A percentile compares a stretch with the other conserved stretches of the same genome.
phyloP scores from a whole-genome alignment of 2,888 invertebrate species.

The Axea sp. region DNA sequence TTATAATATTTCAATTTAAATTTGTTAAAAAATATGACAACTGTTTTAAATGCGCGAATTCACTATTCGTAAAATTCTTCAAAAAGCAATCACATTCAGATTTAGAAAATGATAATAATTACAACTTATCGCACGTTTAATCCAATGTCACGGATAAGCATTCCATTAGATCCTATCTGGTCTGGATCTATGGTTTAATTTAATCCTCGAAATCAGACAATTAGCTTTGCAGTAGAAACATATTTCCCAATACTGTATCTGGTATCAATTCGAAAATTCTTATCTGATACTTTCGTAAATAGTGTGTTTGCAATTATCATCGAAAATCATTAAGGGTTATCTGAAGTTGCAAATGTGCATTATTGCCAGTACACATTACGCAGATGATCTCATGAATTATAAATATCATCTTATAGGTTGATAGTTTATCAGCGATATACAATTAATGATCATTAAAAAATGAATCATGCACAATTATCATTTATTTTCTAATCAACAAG shows the following conservation, averaged over 20 bases:
- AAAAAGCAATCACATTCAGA: too few relatives aligned
- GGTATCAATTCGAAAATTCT: slow-evolving; percentile 2
- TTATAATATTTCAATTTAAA: too few relatives aligned
- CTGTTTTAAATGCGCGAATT: too few relatives aligned
- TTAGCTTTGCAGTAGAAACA: slow-evolving; percentile 10
- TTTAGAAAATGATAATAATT: too few relatives aligned
- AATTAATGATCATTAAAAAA: too few relatives aligned
- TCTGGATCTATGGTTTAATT: slow-evolving; percentile 23
- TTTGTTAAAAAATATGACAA: too few relatives aligned
- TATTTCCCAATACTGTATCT: slow-evolving; percentile 12
- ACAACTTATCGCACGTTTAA: too few relatives aligned
- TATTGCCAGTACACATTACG: too few relatives aligned
- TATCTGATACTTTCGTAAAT: slow-evolving; percentile 31
- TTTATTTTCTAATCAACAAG: too few relatives aligned
- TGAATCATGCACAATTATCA: too few relatives aligned
- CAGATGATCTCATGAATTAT: slow-evolving; percentile 26
- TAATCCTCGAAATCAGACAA: slow-evolving; percentile 34
- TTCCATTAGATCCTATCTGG: slow-evolving; percentile 33
- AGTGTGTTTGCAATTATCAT: slow-evolving; percentile 13
- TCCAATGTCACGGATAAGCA: slow-evolving; percentile 2
- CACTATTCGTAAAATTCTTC: too few relatives aligned
- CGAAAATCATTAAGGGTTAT: slow-evolving; percentile 28
- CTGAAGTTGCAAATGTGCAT: neutral
- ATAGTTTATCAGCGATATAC: slow-evolving; percentile 10
- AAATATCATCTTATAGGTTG: slow-evolving; percentile 9